Evolutionary conservation across 2,888 invertebrate genomes (phyloP), one percentile per base, ranked within the genome.

Genomic region (Phyllotreta cruciferae): DNA sequence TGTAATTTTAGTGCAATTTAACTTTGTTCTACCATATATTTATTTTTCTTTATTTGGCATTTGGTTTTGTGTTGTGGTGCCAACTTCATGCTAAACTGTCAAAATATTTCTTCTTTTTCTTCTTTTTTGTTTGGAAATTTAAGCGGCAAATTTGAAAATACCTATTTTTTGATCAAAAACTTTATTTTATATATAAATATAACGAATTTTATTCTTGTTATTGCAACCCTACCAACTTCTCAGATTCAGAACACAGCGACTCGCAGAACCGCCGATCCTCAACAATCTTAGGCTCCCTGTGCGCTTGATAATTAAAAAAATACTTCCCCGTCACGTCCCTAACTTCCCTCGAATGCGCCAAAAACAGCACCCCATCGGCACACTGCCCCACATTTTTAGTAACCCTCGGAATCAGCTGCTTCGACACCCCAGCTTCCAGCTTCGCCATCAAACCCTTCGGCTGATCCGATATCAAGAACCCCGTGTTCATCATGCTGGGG

Each of bases 401-500:
- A 6, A 64, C 38, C 13, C 50, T 55, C 13, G 64, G 57, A n/a
- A 72, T 7, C 5, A 68, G 3, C 7, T 8, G 55, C 44, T 60
- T 55, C 3, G 54, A 56, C 7, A 66, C 8, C 10, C 54, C 36
- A 7, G 36, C 57, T 37, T 58, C 50, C 2, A 66, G 14, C 7
- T 56, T 62, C n/a, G 56, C 42, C 1, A 64, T 14, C 56, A 60
- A 45, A 9, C 37, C 45, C 34, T 11, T 1, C 5, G 13, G 4
- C n/a, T 61, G 60, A 37, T 38, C 44, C 6, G 60, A 55, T 6
- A 68, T 39, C 39, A 74, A 56, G 50, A 74, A 72, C 55, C 64
- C 60, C 3, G 70, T 72, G 47, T 66, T 72, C 8, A 69, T 67
- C 74, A 74, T 74, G 9, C 71, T 70, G 11, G 73, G 73, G 60